These are phyloP conservation scores for Noctilio leporinus DNA, from an alignment of 2,113 vertebrate genomes.

Conservation along the genomic window DNA sequence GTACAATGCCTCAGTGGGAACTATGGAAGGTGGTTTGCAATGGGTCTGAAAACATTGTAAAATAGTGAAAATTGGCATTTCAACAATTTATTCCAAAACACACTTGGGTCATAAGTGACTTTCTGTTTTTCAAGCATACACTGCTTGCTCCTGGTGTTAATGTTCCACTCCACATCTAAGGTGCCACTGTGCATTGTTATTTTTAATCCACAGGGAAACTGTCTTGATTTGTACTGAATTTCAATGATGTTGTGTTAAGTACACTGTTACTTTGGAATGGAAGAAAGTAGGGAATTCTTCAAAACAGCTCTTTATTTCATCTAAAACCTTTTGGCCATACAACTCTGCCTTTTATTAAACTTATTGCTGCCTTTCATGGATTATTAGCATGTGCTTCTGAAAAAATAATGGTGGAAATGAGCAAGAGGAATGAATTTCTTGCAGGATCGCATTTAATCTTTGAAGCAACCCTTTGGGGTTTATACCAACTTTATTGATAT, in stretches of 20 bases:
- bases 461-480: background rate
- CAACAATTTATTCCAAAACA: background rate
- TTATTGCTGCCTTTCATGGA: background rate
- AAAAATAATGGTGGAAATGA: background rate
- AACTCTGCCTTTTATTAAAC: background rate
- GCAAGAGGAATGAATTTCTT: background rate
- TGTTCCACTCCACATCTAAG: background rate
- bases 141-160: background rate
- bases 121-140: constrained; percentile 1
- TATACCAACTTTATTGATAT: background rate
- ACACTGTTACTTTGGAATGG: background rate
- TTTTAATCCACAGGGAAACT: background rate
- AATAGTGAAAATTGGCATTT: background rate
- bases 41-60: constrained; percentile 5
- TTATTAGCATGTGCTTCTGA: background rate
- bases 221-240: background rate
- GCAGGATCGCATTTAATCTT: background rate
- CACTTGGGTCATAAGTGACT: background rate
- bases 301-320: background rate
- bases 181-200: background rate
- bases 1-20: background rate
- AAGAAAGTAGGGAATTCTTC: background rate
- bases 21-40: background rate
- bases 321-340: background rate
- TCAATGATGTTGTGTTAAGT: background rate